Base-by-base conservation (phyloP, 2,797 vertebrate genomes). In the Lacerta viridis region DNA sequence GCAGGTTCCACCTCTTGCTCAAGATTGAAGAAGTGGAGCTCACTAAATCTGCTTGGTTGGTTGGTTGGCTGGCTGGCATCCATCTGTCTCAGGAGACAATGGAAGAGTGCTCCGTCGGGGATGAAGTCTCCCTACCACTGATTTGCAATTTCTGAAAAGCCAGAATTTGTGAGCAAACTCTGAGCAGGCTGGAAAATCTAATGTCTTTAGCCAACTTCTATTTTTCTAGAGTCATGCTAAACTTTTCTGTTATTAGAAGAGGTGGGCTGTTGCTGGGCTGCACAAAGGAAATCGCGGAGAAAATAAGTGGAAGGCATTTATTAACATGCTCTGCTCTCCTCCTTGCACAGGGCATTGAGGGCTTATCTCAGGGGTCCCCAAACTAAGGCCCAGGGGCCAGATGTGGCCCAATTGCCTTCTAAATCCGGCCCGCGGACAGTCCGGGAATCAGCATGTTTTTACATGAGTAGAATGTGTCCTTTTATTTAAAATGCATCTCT, bases 181-280 rank as follows among this genome's bases (percentile, higher is more conserved):
- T 5, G 55, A 7, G 85, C 33, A 78, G 77, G 15, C 83, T 75
- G 55, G 39, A 64, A 66, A 46, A 75, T 7, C 36, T 1, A n/a
- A 41, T 29, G 33, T 39, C 29, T 74, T 71, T 74, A 25, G 55
- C 29, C 87, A 13, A 46, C 33, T 29, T 39, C 84, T 71, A 41
- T 91, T 88, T 81, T 84, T 84, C 78, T 85, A 82, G 69, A 79
- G 78, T 80, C 66, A 33, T 3, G 87, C 85, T 81, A 89, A 93
- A 93, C 59, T 83, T 84, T 86, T 86, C 89, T 90, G 84, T 41
- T 87, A 82, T 1, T 81, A 25, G 64, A 82, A 80, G 41, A 33
- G 87, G 2, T 0, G 0, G 27, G 83, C 82, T 75, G 23, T 71
- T 72, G 27, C 2, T 72, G 68, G 80, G 68, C 33, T 6, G 50